A percentile compares a stretch with the other conserved stretches of the same genome.
These are phyloP conservation scores for Dufourea novaeangliae DNA, from an alignment of 1,140 invertebrate genomes.

Conservation along the genomic window DNA sequence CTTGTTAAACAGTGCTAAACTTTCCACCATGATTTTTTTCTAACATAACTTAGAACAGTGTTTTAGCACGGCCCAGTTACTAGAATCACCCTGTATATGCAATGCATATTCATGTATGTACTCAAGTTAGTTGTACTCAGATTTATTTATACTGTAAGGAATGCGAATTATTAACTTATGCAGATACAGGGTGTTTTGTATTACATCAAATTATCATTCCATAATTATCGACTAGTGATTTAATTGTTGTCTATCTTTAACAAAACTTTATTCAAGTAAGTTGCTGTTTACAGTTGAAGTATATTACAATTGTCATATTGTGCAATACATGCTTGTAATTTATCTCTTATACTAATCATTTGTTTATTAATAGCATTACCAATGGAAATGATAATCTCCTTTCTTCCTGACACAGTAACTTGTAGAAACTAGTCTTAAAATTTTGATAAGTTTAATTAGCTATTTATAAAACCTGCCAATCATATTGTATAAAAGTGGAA, in stretches of 20 bases:
- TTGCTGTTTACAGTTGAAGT: neutral
- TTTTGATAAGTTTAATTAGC: neutral
- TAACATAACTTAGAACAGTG: too few relatives aligned
- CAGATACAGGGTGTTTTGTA: neutral
- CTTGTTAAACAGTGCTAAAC: too few relatives aligned
- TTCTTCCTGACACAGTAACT: neutral
- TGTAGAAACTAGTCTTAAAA: slow-evolving; percentile 9
- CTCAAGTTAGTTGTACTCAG: slow-evolving; percentile 4
- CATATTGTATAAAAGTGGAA: slow-evolving; percentile 3
- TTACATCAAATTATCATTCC: slow-evolving; percentile 3
- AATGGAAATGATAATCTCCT: neutral
- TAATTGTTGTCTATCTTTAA: neutral
- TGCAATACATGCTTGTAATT: slow-evolving; percentile 13
- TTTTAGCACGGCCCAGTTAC: too few relatives aligned
- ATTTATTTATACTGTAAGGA: slow-evolving; percentile 10
- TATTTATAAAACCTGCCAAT: neutral
- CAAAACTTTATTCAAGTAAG: neutral
- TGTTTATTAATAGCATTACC: slow-evolving; percentile 11
- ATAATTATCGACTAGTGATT: slow-evolving; percentile 15
- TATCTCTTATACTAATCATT: neutral
- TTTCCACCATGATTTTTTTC: too few relatives aligned
- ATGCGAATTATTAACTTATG: slow-evolving; percentile 14
- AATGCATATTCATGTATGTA: neutral
- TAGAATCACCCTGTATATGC: too few relatives aligned
- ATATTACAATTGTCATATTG: neutral